Evolutionary conservation across 1,140 invertebrate genomes (phyloP).

Genomic region (Micrasema minimum): DNA sequence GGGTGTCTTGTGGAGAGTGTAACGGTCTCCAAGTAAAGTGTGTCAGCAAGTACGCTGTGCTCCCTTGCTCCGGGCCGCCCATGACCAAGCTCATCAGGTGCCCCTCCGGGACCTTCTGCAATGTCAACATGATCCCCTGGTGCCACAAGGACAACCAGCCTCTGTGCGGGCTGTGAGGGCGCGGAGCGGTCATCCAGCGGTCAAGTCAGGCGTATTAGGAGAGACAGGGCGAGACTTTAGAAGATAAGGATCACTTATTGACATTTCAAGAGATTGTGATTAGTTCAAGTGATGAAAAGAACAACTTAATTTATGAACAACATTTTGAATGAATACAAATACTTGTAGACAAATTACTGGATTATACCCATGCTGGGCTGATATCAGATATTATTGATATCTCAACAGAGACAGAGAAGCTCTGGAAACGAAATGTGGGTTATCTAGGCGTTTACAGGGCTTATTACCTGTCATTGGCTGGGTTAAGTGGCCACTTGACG

Average conservation of each 20-base stretch:
- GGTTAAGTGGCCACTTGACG: no score
- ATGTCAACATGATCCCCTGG: conserved; percentile 48
- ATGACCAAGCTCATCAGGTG: conserved; percentile 41
- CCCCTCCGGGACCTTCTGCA: conserved; percentile 45
- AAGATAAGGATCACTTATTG: no score
- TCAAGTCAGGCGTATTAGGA: background rate
- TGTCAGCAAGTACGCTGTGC: conserved; percentile 36
- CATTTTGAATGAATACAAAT: no score
- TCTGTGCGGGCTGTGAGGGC: conserved; percentile 36
- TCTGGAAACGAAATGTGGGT: no score
- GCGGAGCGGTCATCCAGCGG: background rate
- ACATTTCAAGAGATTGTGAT: background rate
- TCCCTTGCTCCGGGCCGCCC: conserved; percentile 1
- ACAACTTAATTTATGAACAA: no score
- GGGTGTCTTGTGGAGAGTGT: conserved; percentile 45
- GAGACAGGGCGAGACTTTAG: background rate
- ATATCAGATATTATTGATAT: no score
- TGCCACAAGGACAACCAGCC: conserved; percentile 43
- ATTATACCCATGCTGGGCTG: no score
- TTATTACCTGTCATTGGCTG: no score
- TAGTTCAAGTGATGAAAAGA: background rate
- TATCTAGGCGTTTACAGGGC: no score
- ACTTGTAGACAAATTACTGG: no score
- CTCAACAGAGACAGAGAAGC: no score
- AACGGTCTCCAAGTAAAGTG: conserved; percentile 43